phyloP scores from a whole-genome alignment of 2,797 vertebrate species.

The Pteronotus mesoamericanus region DNA sequence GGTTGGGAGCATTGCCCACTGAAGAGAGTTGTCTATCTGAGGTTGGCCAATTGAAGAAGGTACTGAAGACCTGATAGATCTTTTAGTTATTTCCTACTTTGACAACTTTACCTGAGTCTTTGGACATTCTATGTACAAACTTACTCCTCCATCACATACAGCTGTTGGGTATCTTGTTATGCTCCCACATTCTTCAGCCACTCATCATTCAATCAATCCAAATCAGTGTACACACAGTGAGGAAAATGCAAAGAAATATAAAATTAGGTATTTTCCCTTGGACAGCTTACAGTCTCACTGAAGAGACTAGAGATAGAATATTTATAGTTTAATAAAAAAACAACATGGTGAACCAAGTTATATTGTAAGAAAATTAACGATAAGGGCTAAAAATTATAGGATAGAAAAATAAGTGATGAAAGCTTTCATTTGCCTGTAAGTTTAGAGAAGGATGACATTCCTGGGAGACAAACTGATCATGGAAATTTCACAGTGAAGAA shows the following conservation, averaged over 20 bases:
- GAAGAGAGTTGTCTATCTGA: background rate
- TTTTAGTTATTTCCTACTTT: background rate
- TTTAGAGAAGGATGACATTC: background rate
- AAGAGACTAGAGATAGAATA: background rate
- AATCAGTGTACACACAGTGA: background rate
- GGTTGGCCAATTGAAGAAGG: background rate
- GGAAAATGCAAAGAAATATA: background rate
- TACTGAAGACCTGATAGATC: background rate
- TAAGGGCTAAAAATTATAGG: background rate
- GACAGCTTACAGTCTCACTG: background rate
- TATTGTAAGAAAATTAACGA: background rate
- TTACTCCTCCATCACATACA: background rate
- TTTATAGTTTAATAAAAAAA: background rate
- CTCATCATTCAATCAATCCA: background rate
- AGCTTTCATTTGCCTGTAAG: background rate
- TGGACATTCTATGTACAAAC: background rate
- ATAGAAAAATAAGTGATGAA: background rate
- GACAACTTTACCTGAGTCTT: background rate
- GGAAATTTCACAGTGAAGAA: background rate
- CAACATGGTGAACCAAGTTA: background rate
- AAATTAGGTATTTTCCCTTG: background rate
- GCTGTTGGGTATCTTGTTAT: background rate
- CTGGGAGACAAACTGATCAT: background rate
- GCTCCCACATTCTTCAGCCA: background rate
- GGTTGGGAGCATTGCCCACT: background rate